Conservation (phyloP, 2,888 invertebrate genomes). For the Pimpla rufipes region DNA sequence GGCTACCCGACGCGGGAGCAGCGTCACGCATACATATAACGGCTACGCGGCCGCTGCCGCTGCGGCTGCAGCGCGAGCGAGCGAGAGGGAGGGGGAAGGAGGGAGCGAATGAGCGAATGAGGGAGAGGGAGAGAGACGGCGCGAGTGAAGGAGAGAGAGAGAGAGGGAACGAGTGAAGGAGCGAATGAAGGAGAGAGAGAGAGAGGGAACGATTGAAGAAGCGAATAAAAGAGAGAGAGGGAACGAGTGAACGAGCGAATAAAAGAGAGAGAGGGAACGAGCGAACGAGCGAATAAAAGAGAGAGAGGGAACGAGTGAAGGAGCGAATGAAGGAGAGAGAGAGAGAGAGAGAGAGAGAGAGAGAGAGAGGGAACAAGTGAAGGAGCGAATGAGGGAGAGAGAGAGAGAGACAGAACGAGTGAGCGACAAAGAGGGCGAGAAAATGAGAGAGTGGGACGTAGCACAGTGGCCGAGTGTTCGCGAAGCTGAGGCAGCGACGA, state of each 20-base stretch:
- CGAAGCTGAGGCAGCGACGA: conserved; percentile 24
- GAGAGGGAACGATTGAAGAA: too few relatives aligned
- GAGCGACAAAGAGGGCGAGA: not conserved
- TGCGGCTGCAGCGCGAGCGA: conserved; percentile 27
- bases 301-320: conserved; percentile 25
- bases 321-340: not conserved
- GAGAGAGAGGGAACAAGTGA: conserved; percentile 26
- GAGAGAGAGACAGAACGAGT: too few relatives aligned
- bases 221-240: too few relatives aligned
- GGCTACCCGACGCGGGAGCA: conserved; percentile 65
- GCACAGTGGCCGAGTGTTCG: conserved; percentile 52
- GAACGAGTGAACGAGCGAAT: conserved; percentile 17
- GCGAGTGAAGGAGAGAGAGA: not conserved
- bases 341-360: conserved; percentile 38
- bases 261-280: not conserved
- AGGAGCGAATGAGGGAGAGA: not conserved
- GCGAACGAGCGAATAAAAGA: conserved; percentile 34
- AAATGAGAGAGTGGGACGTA: conserved; percentile 9
- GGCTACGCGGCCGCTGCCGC: not conserved
- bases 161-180: conserved; percentile 21
- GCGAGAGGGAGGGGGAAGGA: conserved; percentile 16
- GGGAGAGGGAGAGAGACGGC: not conserved
- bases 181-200: conserved; percentile 17
- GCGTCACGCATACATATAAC: conserved; percentile 33
- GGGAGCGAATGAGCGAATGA: conserved; percentile 8